A percentile compares a stretch with the other conserved stretches of the same genome.
phyloP scores from a whole-genome alignment of 2,113 vertebrate species.

The Psittacula cyanocephala region DNA sequence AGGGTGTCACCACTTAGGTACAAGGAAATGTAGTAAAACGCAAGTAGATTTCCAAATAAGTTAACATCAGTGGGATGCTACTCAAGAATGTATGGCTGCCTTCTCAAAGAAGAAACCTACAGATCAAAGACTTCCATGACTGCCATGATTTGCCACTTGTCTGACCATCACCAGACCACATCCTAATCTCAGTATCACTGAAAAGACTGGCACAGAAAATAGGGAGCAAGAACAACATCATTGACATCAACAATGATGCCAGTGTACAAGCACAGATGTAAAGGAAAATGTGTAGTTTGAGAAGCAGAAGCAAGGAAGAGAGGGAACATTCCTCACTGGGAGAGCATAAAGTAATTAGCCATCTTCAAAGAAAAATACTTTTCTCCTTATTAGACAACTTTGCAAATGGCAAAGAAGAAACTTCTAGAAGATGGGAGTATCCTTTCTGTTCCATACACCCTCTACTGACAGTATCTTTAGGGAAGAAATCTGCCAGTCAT shows the following conservation, averaged over 20 bases:
- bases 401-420: neutral
- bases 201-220: neutral
- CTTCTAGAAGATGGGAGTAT: neutral
- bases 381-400: neutral
- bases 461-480: neutral
- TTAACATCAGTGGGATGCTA: neutral
- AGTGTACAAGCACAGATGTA: neutral
- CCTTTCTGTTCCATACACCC: neutral
- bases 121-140: neutral
- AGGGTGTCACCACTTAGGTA: neutral
- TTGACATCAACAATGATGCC: neutral
- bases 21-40: neutral
- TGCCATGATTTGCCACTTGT: neutral
- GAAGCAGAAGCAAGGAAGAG: neutral
- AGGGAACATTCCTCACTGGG: neutral
- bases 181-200: neutral
- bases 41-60: neutral
- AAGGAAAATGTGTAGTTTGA: neutral
- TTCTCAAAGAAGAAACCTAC: neutral
- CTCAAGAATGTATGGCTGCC: neutral
- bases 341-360: neutral
- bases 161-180: neutral
- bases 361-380: slow-evolving; percentile 11
- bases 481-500: neutral
- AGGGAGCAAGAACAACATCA: neutral